Base-by-base conservation (phyloP, 2,797 vertebrate genomes). In the Rhinogobio ventralis region DNA sequence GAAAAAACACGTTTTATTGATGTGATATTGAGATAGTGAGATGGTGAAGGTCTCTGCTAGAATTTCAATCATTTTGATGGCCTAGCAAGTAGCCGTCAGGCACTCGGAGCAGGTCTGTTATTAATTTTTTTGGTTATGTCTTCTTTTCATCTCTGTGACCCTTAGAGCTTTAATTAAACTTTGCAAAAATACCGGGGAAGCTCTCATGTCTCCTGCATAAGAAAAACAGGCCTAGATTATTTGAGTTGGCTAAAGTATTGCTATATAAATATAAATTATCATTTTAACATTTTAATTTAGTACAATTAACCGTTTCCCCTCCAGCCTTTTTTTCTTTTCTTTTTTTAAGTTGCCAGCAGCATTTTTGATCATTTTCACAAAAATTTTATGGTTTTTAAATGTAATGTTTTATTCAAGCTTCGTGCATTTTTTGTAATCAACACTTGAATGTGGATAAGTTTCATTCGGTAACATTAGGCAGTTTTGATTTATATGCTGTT, bases 101-200 rank as follows among this genome's bases (percentile, higher is more conserved):
- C 45, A 49, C 20, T 42, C 42, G 45, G 53, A 82, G 42, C 9
- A 49, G 55, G 46, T 74, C 25, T 46, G 55, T 62, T 82, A 82
- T 82, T n/a, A 13, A 73, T 62, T 62, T 81, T 42, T 89, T 91
- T 91, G 90, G 91, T 87, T 91, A 79, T 64, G 72, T 45, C 42
- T 83, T 68, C 46, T 85, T 89, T 87, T 91, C 67, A 87, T 55
- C 87, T 85, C 64, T 51, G 79, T 85, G 62, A 42, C 72, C 88
- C 81, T 90, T 71, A 28, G 84, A 90, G 91, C 42, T 93, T 92
- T 92, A 94, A 92, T 89, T 90, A 82, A 82, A 62, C 53, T n/a
- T 82, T 2, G 7, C 19, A 36, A 73, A 46, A 82, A 62, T 82
- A 17, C 68, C 2, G 20, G 20, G 13, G 53, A 51, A 17, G 45